A percentile compares a stretch with the other conserved stretches of the same genome.
phyloP scores from a whole-genome alignment of 2,888 invertebrate species.

The Gari tellinella region DNA sequence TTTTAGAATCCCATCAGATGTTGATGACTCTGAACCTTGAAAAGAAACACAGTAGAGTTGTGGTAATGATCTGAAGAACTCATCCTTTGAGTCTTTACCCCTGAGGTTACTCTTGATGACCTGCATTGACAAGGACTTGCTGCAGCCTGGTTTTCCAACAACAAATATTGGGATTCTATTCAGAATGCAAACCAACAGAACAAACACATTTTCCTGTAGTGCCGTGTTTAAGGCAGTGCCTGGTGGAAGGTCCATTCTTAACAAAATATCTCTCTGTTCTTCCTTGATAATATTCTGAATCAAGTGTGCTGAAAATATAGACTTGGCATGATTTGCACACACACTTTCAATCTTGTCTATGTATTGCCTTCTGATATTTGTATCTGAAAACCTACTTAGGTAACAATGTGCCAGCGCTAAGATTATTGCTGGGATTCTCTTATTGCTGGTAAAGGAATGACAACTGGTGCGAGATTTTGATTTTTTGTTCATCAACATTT shows the following conservation, averaged over 20 bases:
- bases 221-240: constrained; percentile 71
- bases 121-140: constrained; percentile 72
- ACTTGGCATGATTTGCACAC: constrained; percentile 7
- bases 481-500: constrained; percentile 1
- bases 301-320: constrained; percentile 9
- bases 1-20: constrained; percentile 73
- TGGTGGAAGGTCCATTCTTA: constrained; percentile 66
- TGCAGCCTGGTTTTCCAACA: constrained; percentile 74
- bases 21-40: constrained; percentile 74
- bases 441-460: too few species aligned
- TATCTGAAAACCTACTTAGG: constrained; percentile 54
- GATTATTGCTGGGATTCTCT: constrained; percentile 33
- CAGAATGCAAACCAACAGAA: constrained; percentile 68
- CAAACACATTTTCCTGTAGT: constrained; percentile 71
- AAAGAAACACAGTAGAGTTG: constrained; percentile 69
- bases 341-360: constrained; percentile 23
- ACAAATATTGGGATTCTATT: constrained; percentile 70
- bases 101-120: constrained; percentile 67
- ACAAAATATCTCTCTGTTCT: constrained; percentile 63
- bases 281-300: constrained; percentile 49
- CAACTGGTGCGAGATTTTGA: too few species aligned
- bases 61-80: constrained; percentile 62
- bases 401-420: constrained; percentile 59
- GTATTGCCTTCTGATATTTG: constrained; percentile 33
- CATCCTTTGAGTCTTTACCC: constrained; percentile 68